Evolutionary conservation across 2,113 vertebrate genomes (phyloP).

Genomic region (Leptocoma aspasia): DNA sequence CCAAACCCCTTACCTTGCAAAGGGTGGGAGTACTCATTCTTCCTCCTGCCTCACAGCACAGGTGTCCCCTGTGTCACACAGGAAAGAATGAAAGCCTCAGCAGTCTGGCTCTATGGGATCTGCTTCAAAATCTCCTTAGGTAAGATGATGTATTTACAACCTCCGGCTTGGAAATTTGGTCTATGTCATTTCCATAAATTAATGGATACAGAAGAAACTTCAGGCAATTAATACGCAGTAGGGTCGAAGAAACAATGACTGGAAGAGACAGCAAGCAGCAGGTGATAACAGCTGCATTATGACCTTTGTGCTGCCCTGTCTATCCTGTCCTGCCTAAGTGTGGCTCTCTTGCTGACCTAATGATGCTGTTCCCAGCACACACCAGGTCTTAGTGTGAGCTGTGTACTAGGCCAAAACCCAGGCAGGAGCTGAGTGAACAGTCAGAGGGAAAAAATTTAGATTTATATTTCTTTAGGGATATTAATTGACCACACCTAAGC

Average conservation of each 20-base stretch:
- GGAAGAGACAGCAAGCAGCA: neutral
- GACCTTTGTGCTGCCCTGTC: neutral
- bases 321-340: neutral
- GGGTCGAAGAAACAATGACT: neutral
- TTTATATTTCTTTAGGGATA: neutral
- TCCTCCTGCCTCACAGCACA: neutral
- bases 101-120: neutral
- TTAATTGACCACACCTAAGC: neutral
- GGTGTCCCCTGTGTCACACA: neutral
- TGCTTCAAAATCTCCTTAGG: neutral
- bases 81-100: neutral
- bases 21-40: neutral
- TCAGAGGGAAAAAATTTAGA: neutral
- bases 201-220: neutral
- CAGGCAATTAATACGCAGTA: neutral
- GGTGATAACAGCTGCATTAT: neutral
- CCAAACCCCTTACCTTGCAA: neutral
- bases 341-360: neutral
- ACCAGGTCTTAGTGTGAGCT: neutral
- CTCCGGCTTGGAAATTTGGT: neutral
- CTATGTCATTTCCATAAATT: neutral
- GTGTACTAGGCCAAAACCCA: neutral
- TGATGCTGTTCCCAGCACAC: neutral
- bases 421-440: neutral
- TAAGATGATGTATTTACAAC: neutral